A percentile compares a stretch with the other conserved stretches of the same genome.
These are phyloP conservation scores for Alethe castanea DNA, from an alignment of 2,113 vertebrate genomes.

Conservation along the genomic window DNA sequence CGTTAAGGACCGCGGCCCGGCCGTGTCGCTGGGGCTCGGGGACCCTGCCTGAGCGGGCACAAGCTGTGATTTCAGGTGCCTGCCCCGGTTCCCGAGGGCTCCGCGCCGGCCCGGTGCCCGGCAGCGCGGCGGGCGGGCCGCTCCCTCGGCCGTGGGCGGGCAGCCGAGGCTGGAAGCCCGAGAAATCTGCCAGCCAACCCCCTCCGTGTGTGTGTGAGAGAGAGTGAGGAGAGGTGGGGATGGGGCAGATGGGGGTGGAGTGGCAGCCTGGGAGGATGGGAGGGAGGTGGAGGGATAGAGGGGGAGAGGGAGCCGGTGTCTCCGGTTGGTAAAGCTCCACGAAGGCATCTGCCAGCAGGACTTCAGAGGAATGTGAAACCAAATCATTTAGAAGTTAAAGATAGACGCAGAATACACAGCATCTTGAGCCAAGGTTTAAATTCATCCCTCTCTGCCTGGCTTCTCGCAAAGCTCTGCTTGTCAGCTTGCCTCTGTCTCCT, in stretches of 20 bases:
- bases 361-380: constrained; percentile 91
- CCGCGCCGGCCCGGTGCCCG: background rate
- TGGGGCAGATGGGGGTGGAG: background rate
- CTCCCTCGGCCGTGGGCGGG: background rate
- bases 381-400: constrained; percentile 95
- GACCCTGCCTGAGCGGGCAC: background rate
- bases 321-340: constrained; percentile 82
- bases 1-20: background rate
- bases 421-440: constrained; percentile 80
- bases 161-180: background rate
- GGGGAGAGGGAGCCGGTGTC: constrained; percentile 66
- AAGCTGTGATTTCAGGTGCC: background rate
- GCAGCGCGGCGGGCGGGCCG: background rate
- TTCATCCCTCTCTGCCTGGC: constrained; percentile 69
- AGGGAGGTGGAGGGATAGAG: background rate
- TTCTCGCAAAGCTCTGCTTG: constrained; percentile 38
- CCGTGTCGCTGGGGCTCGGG: background rate
- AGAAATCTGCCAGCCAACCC: background rate
- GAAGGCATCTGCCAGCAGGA: constrained; percentile 81
- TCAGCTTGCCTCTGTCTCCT: constrained; percentile 50
- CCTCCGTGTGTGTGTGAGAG: background rate
- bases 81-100: background rate
- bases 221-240: background rate
- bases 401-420: constrained; percentile 85
- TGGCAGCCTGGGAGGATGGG: background rate